Evolutionary conservation across 2,797 vertebrate genomes (phyloP), one percentile per base, ranked within the genome.

Genomic region (Halcyon badia): DNA sequence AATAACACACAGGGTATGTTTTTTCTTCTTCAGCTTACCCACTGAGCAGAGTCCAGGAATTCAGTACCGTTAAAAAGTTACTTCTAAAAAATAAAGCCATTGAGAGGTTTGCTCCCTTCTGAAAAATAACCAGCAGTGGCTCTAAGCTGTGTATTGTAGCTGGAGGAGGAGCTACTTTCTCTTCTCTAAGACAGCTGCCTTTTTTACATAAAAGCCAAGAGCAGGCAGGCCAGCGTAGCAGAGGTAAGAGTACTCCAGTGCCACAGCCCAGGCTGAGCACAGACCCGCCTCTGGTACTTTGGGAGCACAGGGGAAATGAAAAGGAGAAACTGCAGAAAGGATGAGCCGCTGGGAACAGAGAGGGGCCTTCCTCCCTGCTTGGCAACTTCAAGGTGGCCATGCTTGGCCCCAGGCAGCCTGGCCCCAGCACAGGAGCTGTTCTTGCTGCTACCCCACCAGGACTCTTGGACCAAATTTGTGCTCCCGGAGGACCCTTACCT

Each of bases 71-170:
- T 77, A 97, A 95, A 96, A 96, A 96, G 91, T 90, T 89, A 82
- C 72, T 93, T 95, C 90, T 93, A 89, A 97, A 96, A 97, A 97
- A 90, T 93, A 95, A 95, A 96, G 95, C 94, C 88, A 77, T 37
- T n/a, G 73, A 73, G 82, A 93, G 68, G 69, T 89, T 95, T 97
- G 96, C 96, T 98, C 96, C 91, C 96, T 97, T 97, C 96, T 97
- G 96, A 97, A 97, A 96, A 97, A 91, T 73, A 71, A 30, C 44
- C 70, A 49, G 52, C 42, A 21, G 19, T 31, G 69, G 28, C 30
- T 77, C 28, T 5, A 77, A 82, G 85, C 77, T 80, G 69, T 58
- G 30, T 60, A 18, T 28, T 30, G 73, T 31, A 11, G 4, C 39
- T 51, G 11, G 33, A 90, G 73, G 39, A 95, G 76, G 30, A 76